A percentile compares a stretch with the other conserved stretches of the same genome.
Conservation (phyloP, 1,140 invertebrate species). For the Hycleus cichorii region DNA sequence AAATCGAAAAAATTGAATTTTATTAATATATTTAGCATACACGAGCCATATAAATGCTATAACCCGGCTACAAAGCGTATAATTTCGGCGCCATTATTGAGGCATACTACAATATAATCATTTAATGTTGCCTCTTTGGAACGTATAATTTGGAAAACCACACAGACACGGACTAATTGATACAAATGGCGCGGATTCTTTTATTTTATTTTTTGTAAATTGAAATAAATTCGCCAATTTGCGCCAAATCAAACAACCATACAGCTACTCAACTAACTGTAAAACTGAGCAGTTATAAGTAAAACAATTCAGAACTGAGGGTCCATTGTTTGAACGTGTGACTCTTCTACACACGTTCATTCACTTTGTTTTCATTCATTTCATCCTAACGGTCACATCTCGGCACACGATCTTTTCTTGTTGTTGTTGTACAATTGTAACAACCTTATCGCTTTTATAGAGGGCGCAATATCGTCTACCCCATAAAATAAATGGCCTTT, state of each 20-base stretch:
- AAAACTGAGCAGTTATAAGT: slow-evolving; percentile 16
- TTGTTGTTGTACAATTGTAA: too few relatives aligned
- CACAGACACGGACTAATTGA: slow-evolving; percentile 8
- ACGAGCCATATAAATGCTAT: too few relatives aligned
- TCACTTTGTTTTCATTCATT: slow-evolving; percentile 23
- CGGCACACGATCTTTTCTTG: too few relatives aligned
- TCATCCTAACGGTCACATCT: slow-evolving; percentile 13
- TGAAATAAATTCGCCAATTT: not conserved
- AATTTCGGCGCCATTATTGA: slow-evolving; percentile 6
- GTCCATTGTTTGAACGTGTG: slow-evolving; percentile 25
- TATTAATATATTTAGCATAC: too few relatives aligned
- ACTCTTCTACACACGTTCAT: slow-evolving; percentile 15
- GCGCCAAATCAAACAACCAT: slow-evolving; percentile 6
- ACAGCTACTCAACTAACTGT: slow-evolving; percentile 11
- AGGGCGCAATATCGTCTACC: too few relatives aligned
- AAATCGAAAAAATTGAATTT: too few relatives aligned
- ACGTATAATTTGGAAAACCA: not conserved
- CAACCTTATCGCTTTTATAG: too few relatives aligned
- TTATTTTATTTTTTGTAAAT: slow-evolving; percentile 6
- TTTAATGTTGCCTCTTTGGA: not conserved
- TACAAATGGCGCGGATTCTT: not conserved
- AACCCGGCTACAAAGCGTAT: not conserved
- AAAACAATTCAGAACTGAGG: slow-evolving; percentile 21
- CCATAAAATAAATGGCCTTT: too few relatives aligned
- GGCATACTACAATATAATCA: slow-evolving; percentile 1